phyloP scores from a whole-genome alignment of 2,888 invertebrate species.

The Ennomos fuscantarius region DNA sequence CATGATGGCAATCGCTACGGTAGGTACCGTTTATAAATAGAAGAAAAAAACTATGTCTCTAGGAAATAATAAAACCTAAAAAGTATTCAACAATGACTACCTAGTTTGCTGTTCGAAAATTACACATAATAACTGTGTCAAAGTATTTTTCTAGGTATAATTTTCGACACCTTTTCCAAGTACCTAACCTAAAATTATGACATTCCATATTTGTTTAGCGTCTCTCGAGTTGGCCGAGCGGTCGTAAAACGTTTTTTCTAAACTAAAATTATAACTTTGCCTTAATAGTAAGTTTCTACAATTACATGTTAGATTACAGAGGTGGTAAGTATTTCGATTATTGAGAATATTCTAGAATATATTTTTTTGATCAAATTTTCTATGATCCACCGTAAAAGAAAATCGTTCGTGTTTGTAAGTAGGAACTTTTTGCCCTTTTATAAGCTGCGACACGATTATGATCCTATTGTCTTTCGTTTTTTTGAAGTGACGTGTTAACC shows the following conservation, averaged over 20 bases:
- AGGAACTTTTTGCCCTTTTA: background rate
- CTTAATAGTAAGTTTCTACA: constrained; percentile 7
- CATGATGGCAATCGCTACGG: no score
- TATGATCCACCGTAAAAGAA: no score
- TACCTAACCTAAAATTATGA: constrained; percentile 20
- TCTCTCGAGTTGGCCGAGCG: constrained; percentile 23
- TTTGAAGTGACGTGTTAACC: background rate
- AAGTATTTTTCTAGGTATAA: constrained; percentile 4
- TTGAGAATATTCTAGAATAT: constrained; percentile 9
- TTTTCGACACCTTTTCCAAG: constrained; percentile 19
- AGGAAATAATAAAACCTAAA: no score
- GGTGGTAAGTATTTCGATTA: constrained; percentile 26
- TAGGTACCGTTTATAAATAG: no score
- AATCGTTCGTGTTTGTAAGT: background rate
- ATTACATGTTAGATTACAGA: constrained; percentile 19
- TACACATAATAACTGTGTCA: no score
- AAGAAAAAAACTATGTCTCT: no score
- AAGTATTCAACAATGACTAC: no score
- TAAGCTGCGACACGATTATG: constrained; percentile 12
- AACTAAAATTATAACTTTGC: constrained; percentile 19
- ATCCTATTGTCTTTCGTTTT: background rate
- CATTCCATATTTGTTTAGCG: constrained; percentile 10
- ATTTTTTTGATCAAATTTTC: constrained; percentile 1
- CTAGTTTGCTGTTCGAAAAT: no score
- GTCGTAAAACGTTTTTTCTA: constrained; percentile 26